A percentile compares a stretch with the other conserved stretches of the same genome.
phyloP scores from a whole-genome alignment of 2,113 vertebrate species.

The Notarius lentiginosus region DNA sequence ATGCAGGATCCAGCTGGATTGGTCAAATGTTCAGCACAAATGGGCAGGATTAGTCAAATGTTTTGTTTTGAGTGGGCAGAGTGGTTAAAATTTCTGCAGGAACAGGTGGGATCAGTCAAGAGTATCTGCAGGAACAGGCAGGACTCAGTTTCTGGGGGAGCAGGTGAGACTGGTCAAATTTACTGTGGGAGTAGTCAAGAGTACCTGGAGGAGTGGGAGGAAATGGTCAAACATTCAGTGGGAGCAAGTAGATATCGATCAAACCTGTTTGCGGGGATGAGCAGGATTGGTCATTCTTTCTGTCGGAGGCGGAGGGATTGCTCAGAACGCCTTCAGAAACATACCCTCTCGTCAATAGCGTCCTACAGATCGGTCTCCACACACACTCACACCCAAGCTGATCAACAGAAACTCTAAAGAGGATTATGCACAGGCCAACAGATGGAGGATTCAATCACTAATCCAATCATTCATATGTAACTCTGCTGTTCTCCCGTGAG shows the following conservation, averaged over 20 bases:
- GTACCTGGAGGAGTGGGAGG: background rate
- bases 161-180: background rate
- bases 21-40: background rate
- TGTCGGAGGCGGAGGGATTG: background rate
- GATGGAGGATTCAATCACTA: slow-evolving; percentile 41
- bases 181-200: background rate
- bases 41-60: background rate
- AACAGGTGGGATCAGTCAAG: background rate
- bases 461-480: slow-evolving; percentile 31
- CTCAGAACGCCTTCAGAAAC: background rate
- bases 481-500: slow-evolving; percentile 16
- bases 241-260: background rate
- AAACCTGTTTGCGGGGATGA: background rate
- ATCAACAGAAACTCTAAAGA: slow-evolving; percentile 34
- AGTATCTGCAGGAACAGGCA: background rate
- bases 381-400: slow-evolving; percentile 4
- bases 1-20: background rate
- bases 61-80: background rate
- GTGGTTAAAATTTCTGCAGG: background rate
- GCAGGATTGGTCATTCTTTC: background rate
- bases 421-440: slow-evolving; percentile 48
- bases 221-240: background rate
- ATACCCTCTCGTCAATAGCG: background rate
- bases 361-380: slow-evolving; percentile 13
- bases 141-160: background rate